A percentile compares a stretch with the other conserved stretches of the same genome.
Evolutionary conservation across 2,113 vertebrate species (phyloP).

Genomic region (Ahaetulla prasina): DNA sequence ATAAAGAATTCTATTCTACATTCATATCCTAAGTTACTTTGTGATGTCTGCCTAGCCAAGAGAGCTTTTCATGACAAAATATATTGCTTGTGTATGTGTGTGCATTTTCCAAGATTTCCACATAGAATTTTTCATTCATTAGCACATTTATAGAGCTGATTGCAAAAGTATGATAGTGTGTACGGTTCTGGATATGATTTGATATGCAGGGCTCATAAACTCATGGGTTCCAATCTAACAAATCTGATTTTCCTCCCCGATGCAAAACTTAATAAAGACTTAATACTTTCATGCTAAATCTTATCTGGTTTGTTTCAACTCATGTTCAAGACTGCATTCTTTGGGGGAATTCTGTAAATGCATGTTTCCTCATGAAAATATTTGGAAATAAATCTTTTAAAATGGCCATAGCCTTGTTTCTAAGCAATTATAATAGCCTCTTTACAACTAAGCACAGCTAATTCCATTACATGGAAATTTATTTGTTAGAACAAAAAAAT

Average conservation of each 20-base stretch:
- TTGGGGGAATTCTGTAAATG: background rate
- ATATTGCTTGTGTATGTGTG: background rate
- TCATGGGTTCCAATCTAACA: background rate
- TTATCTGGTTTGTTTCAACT: background rate
- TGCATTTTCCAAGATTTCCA: background rate
- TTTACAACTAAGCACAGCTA: background rate
- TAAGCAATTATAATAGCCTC: background rate
- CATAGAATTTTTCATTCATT: background rate
- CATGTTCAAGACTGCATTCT: background rate
- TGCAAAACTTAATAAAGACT: background rate
- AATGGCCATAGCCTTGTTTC: background rate
- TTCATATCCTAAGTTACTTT: background rate
- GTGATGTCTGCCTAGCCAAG: background rate
- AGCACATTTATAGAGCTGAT: background rate
- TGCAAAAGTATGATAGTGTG: background rate
- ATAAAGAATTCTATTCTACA: background rate
- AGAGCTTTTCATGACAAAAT: background rate
- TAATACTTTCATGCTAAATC: background rate
- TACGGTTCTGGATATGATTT: background rate
- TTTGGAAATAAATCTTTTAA: background rate
- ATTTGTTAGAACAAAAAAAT: background rate
- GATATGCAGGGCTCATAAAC: background rate
- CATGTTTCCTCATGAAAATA: background rate
- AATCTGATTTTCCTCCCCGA: background rate
- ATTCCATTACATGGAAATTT: background rate